These are phyloP conservation scores for Cecropterus lyciades DNA, from an alignment of 1,140 invertebrate genomes.

Conservation along the genomic window DNA sequence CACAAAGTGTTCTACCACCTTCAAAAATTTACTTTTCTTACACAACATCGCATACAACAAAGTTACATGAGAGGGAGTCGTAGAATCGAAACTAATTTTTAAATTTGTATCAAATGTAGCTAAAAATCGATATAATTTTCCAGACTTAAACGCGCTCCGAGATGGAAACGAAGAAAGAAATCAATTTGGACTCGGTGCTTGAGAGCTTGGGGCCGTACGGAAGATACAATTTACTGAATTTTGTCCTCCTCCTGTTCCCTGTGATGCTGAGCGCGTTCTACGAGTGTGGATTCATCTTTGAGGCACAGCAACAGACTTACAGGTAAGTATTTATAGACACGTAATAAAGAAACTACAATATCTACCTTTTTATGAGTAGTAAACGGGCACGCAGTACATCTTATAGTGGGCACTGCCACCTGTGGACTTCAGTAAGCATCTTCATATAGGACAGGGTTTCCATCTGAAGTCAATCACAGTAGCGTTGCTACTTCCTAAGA, in stretches of 20 bases:
- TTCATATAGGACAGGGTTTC: too few relatives aligned
- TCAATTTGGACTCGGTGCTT: conserved; percentile 73
- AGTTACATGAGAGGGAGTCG: too few relatives aligned
- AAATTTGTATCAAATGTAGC: background rate
- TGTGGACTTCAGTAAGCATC: too few relatives aligned
- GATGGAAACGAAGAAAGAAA: conserved; percentile 71
- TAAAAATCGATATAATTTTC: conserved; percentile 43
- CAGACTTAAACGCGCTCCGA: conserved; percentile 42
- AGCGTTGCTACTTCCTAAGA: too few relatives aligned
- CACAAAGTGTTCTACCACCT: too few relatives aligned
- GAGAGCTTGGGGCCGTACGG: conserved; percentile 74
- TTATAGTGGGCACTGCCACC: too few relatives aligned
- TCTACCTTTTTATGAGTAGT: too few relatives aligned
- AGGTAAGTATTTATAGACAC: conserved; percentile 64
- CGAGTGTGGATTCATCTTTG: conserved; percentile 77
- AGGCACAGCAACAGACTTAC: conserved; percentile 67
- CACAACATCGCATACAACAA: too few relatives aligned
- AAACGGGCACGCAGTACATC: too few relatives aligned
- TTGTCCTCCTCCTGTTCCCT: conserved; percentile 69
- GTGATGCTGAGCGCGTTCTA: conserved; percentile 73
- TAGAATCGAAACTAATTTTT: background rate
- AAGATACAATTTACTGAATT: conserved; percentile 73
- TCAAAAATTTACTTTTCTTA: too few relatives aligned
- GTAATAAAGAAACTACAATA: too few relatives aligned
- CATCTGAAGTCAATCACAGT: too few relatives aligned